Percentiles rank a stretch among this genome's conserved stretches.
phyloP scores from a whole-genome alignment of 1,140 invertebrate genomes.

The Tetraneura akinire region DNA sequence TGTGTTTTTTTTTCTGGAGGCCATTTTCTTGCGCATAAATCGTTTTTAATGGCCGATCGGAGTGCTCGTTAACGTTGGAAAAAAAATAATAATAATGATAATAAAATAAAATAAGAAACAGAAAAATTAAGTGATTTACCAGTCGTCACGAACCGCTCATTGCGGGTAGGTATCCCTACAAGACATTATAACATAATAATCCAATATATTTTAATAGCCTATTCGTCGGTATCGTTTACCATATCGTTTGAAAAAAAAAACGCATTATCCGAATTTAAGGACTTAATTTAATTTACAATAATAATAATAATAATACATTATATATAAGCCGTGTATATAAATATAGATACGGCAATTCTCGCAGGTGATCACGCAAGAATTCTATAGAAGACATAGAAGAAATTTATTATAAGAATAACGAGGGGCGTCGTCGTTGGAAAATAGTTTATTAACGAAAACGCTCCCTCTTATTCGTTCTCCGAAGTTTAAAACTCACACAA shows the following conservation, averaged over 20 bases:
- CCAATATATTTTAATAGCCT: background rate
- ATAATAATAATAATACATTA: no score
- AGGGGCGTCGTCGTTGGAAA: background rate
- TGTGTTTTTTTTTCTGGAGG: background rate
- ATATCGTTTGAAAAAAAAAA: background rate
- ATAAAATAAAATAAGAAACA: background rate
- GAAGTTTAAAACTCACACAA: background rate
- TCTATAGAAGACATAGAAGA: background rate
- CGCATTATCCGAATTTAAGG: background rate
- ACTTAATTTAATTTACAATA: background rate
- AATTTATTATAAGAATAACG: no score
- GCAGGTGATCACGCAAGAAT: background rate
- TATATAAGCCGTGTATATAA: background rate
- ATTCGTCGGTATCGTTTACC: background rate
- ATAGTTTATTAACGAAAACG: slow-evolving; percentile 10
- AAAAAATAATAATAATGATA: background rate
- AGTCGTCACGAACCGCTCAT: background rate
- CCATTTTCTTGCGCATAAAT: slow-evolving; percentile 28
- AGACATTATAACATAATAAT: background rate
- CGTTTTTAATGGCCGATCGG: slow-evolving; percentile 28
- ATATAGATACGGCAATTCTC: background rate
- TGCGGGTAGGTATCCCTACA: slow-evolving; percentile 3
- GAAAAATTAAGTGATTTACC: slow-evolving; percentile 10
- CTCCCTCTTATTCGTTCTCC: background rate
- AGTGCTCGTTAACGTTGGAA: background rate